Evolutionary conservation across 2,113 vertebrate species (phyloP).

Genomic region (Corapipo altera): DNA sequence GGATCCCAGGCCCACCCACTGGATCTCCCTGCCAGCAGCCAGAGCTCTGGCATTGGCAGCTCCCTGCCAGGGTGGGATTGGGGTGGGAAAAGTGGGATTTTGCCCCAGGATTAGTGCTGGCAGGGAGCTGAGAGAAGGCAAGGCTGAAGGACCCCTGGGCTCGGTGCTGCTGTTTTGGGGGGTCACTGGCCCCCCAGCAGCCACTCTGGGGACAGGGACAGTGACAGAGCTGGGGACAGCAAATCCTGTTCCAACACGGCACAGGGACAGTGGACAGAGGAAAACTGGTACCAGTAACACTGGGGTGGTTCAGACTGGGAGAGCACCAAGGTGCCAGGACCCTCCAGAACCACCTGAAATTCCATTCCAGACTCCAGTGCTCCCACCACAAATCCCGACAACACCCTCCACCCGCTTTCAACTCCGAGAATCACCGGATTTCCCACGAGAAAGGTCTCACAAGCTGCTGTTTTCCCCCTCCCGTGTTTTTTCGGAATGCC

Average conservation of each 20-base stretch:
- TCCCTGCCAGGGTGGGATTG: neutral
- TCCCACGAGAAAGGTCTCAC: neutral
- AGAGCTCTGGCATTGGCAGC: neutral
- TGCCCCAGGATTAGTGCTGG: neutral
- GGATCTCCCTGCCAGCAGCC: neutral
- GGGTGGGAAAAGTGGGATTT: neutral
- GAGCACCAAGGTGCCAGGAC: neutral
- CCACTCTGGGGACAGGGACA: neutral
- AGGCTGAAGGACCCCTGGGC: neutral
- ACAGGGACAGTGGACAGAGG: rapidly evolving
- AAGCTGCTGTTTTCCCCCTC: neutral
- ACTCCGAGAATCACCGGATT: neutral
- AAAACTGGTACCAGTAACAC: neutral
- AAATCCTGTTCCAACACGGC: neutral
- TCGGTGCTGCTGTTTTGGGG: neutral
- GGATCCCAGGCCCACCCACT: neutral
- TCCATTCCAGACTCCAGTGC: neutral
- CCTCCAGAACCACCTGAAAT: neutral
- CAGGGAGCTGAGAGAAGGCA: neutral
- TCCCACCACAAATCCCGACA: neutral
- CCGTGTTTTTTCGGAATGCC: rapidly evolving
- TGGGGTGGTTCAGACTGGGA: rapidly evolving
- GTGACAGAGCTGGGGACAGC: neutral
- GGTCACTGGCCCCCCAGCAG: neutral
- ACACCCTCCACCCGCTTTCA: neutral